phyloP scores from a whole-genome alignment of 2,797 vertebrate species.

The Sternarchorhynchus goeldii region DNA sequence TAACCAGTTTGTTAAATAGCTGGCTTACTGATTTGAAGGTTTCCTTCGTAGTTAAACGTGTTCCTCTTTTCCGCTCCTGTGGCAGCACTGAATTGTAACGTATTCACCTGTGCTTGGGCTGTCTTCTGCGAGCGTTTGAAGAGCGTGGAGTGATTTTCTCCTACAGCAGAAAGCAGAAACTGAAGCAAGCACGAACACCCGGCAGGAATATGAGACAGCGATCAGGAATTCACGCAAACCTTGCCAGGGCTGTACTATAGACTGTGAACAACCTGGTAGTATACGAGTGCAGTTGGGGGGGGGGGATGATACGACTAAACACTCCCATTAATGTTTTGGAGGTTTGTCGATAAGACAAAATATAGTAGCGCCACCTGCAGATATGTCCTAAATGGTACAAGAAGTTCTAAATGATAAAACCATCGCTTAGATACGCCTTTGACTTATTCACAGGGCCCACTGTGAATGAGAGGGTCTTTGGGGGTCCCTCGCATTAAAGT shows the following conservation, averaged over 20 bases:
- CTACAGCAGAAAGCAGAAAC: too few species aligned
- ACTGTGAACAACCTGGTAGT: background rate
- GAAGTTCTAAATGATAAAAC: background rate
- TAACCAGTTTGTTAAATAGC: too few species aligned
- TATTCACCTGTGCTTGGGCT: constrained; percentile 22
- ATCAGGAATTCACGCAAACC: constrained; percentile 3
- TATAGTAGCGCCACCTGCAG: constrained; percentile 31
- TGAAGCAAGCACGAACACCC: background rate
- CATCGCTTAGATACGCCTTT: background rate
- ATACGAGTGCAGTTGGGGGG: constrained; percentile 18
- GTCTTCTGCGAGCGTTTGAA: background rate
- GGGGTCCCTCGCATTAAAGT: too few species aligned
- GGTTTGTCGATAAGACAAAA: background rate
- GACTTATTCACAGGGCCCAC: background rate
- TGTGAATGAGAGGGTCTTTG: background rate
- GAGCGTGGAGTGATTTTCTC: background rate
- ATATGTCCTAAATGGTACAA: background rate
- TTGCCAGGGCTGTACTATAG: background rate
- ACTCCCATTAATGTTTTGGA: constrained; percentile 28
- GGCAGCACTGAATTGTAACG: background rate
- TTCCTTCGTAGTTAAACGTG: background rate
- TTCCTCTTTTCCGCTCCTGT: background rate
- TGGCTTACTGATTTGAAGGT: background rate
- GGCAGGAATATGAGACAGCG: background rate
- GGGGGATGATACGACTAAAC: constrained; percentile 23